Base-by-base conservation (phyloP, 2,113 vertebrate species). In the Anser brachyrhynchus region DNA sequence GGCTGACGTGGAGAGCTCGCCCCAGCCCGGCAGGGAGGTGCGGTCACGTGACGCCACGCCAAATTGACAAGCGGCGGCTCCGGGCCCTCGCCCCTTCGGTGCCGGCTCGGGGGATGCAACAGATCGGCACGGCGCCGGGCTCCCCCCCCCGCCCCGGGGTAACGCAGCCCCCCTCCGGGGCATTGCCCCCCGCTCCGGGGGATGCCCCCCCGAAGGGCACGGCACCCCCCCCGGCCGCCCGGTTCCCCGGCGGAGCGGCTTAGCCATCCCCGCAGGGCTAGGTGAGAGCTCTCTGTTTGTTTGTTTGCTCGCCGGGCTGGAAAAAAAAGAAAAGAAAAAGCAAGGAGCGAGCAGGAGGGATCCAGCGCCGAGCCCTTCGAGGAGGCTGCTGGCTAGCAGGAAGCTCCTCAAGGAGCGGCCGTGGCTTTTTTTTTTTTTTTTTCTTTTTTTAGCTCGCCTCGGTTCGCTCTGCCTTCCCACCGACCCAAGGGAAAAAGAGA, bases 1-100 rank as follows among this genome's bases (percentile, higher is more conserved):
- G 98, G 99, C 99, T 99, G 99, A 99, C 99, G 99, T 99, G 99
- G 98, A 99, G 98, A 99, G 99, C 99, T 99, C 99, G 99, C 99
- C 99, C 99, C 98, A 99, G 99, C 99, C 99, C 98, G 98, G 98
- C 99, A 98, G 98, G 98, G 99, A 99, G 99, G 98, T 98, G 99
- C 98, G 98, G 98, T 99, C 99, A 99, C 99, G 99, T 99, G 99
- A 99, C 99, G 99, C 98, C 98, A 98, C 98, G 99, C 98, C 98
- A 99, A 99, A 99, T 99, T 99, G 99, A 99, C 99, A 99, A 99
- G 98, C 98, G 97, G 98, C 96, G 95, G 97, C 97, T 96, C 94
- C 92, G 83, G 97, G 96, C 96, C 95, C 97, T 96, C 94, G 96
- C 90, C 97, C 98, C 98, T 98, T 98, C 98, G 98, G 98, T 98